Evolutionary conservation across 2,797 vertebrate genomes (phyloP).

Genomic region (Erpetoichthys calabaricus): DNA sequence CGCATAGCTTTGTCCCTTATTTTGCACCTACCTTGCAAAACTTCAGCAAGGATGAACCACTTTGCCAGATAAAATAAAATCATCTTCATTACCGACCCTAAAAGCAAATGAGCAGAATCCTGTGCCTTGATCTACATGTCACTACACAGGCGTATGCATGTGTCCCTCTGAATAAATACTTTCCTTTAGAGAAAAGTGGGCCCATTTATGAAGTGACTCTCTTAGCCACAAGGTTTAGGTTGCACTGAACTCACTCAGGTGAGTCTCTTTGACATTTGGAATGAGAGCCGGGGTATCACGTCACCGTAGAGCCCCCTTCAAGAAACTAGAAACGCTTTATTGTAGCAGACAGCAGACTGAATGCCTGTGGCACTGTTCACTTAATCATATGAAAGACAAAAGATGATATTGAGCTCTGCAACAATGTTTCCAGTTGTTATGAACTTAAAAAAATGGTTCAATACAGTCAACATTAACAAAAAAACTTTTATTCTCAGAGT

Average conservation of each 20-base stretch:
- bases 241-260: not conserved
- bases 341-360: not conserved
- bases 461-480: no score
- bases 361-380: not conserved
- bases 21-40: not conserved
- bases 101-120: no score
- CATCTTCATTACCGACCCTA: not conserved
- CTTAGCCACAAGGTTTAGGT: not conserved
- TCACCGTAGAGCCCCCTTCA: not conserved
- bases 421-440: no score
- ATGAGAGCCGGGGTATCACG: not conserved
- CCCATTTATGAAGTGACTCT: not conserved
- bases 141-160: no score
- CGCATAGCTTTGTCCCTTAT: no score
- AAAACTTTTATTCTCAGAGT: no score
- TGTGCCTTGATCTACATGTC: no score
- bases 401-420: no score
- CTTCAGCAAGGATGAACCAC: not conserved
- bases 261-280: not conserved
- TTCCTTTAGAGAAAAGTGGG: not conserved
- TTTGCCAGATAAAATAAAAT: not conserved
- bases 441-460: no score
- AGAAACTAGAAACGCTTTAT: not conserved
- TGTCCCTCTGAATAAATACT: not conserved
- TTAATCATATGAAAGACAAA: no score